Evolutionary conservation across 2,797 vertebrate genomes (phyloP).

Genomic region (Zenarchopterus dispar): DNA sequence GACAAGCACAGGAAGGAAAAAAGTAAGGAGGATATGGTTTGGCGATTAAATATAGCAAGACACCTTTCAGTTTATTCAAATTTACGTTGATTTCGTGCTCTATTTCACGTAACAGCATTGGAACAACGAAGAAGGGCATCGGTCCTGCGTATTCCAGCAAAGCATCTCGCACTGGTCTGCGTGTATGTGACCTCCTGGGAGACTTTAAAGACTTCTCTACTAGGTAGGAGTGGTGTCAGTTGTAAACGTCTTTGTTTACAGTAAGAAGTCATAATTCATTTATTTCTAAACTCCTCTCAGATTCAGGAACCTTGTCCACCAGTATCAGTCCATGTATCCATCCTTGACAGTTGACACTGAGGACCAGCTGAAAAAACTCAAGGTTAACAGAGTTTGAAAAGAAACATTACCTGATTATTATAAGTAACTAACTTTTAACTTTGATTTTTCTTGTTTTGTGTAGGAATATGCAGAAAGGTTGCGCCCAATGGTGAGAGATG

Average conservation of each 20-base stretch:
- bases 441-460: not conserved
- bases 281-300: constrained; percentile 70
- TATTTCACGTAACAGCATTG: constrained; percentile 84
- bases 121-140: constrained; percentile 98
- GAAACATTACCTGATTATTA: too few relatives aligned
- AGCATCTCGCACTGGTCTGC: constrained; percentile 94
- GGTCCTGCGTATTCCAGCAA: constrained; percentile 98
- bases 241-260: not conserved
- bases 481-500: constrained; percentile 96
- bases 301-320: constrained; percentile 93
- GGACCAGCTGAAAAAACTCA: constrained; percentile 92
- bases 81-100: not conserved
- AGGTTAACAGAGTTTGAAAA: constrained; percentile 77
- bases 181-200: constrained; percentile 94
- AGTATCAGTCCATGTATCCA: constrained; percentile 97
- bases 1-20: constrained; percentile 96
- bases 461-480: constrained; percentile 94
- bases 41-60: not conserved
- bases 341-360: constrained; percentile 89
- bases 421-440: not conserved
- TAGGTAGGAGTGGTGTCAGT: constrained; percentile 76
- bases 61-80: not conserved
- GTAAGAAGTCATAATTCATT: not conserved
- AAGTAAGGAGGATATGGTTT: constrained; percentile 82
- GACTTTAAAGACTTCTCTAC: constrained; percentile 95